A percentile compares a stretch with the other conserved stretches of the same genome.
phyloP scores from a whole-genome alignment of 2,113 vertebrate species.

The Lethenteron reissneri region DNA sequence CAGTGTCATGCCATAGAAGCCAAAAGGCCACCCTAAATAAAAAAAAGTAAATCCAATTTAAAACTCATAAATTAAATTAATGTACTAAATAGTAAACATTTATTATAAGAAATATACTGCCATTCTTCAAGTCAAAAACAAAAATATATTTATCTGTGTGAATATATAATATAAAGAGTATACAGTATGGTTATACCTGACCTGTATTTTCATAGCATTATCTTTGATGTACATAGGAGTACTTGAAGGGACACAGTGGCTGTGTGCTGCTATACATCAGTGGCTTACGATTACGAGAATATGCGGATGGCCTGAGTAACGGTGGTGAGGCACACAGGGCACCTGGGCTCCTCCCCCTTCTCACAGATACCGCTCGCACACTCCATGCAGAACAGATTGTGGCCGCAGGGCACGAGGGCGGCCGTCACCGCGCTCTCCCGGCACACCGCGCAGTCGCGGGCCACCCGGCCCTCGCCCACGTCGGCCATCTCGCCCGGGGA shows the following conservation, averaged over 20 bases:
- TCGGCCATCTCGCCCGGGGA: conserved; percentile 31
- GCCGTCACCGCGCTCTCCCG: conserved; percentile 80
- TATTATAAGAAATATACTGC: conserved; percentile 7
- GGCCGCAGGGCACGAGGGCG: conserved; percentile 69
- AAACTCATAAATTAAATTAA: conserved; percentile 5
- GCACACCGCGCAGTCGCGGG: conserved; percentile 63
- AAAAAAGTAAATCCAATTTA: conserved; percentile 1
- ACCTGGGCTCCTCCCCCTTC: conserved; percentile 42
- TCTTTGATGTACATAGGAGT: no score
- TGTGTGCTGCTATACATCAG: no score
- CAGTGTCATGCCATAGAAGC: conserved; percentile 6
- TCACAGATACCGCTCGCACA: conserved; percentile 79
- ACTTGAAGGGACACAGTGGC: no score
- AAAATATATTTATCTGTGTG: conserved; percentile 6
- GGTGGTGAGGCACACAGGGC: conserved; percentile 64
- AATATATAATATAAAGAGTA: conserved; percentile 6
- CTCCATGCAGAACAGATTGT: conserved; percentile 98
- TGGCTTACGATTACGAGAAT: conserved; percentile 48
- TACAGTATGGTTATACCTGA: neutral
- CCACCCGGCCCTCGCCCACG: conserved; percentile 2
- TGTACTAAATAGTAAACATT: conserved; percentile 6
- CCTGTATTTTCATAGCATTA: no score
- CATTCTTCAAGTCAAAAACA: conserved; percentile 7
- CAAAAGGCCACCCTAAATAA: conserved; percentile 5
- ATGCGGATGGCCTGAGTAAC: conserved; percentile 93